A percentile compares a stretch with the other conserved stretches of the same genome.
These are phyloP conservation scores for Myiotriccus ornatus DNA, from an alignment of 2,797 vertebrate species.

Conservation along the genomic window DNA sequence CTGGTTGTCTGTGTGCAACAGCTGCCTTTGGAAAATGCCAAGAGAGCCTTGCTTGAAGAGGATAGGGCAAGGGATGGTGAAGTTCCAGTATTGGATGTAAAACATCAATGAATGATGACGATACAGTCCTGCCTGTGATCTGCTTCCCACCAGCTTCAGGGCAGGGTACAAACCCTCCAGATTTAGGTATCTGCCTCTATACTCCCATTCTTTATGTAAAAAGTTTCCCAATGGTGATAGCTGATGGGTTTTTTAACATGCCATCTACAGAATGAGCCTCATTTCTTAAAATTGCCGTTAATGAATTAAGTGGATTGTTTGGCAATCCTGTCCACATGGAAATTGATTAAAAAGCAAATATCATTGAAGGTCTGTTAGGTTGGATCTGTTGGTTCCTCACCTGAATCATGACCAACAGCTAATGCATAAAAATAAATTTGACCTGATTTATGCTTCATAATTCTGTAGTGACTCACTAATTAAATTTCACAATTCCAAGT, in stretches of 20 bases:
- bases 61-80: not conserved
- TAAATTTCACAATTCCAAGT: slow-evolving; percentile 63
- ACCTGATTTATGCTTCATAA: slow-evolving; percentile 37
- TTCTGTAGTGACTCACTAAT: slow-evolving; percentile 58
- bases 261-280: not conserved
- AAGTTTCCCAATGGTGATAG: not conserved
- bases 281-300: not conserved
- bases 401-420: slow-evolving; percentile 25
- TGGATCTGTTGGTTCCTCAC: not conserved
- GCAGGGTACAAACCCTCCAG: not conserved
- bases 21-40: not conserved
- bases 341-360: slow-evolving; percentile 9
- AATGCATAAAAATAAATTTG: slow-evolving; percentile 40
- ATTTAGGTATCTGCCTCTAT: not conserved
- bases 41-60: not conserved
- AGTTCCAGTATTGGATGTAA: not conserved
- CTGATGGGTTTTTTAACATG: not conserved
- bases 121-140: not conserved
- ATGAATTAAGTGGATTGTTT: not conserved
- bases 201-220: not conserved
- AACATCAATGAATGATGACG: not conserved
- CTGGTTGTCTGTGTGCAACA: not conserved
- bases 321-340: not conserved
- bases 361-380: not conserved
- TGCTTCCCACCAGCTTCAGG: not conserved